Percentiles rank a stretch among this genome's conserved stretches.
Evolutionary conservation across 2,797 vertebrate genomes (phyloP).

Genomic region (Tympanoctomys barrerae): DNA sequence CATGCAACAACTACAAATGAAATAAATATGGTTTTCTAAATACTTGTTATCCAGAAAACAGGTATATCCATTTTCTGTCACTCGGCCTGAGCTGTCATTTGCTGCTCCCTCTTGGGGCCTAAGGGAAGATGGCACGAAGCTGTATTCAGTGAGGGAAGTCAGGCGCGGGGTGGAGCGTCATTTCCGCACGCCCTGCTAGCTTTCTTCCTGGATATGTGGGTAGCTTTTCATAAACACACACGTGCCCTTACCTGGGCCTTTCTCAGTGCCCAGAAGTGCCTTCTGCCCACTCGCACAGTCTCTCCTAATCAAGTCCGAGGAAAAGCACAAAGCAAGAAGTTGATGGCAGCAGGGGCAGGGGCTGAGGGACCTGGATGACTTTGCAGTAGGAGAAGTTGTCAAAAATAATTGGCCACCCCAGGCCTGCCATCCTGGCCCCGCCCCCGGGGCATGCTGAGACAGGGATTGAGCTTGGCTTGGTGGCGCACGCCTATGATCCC

Average conservation of each 20-base stretch:
- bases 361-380: background rate
- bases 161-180: background rate
- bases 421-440: too few relatives aligned
- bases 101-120: background rate
- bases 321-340: background rate
- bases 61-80: background rate
- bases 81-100: background rate
- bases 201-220: constrained; percentile 2
- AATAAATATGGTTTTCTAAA: constrained; percentile 37
- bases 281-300: background rate
- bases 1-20: background rate
- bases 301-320: background rate
- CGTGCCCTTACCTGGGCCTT: background rate
- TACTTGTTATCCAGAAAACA: background rate
- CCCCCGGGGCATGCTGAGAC: too few relatives aligned
- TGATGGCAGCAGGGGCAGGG: background rate
- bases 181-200: background rate
- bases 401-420: background rate
- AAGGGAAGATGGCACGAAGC: background rate
- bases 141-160: background rate
- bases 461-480: too few relatives aligned
- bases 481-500: too few relatives aligned
- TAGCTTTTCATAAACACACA: background rate
- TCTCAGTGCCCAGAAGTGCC: background rate
- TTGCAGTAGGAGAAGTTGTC: constrained; percentile 6